Evolutionary conservation across 2,113 vertebrate species (phyloP).

Genomic region (Agelaius phoeniceus): DNA sequence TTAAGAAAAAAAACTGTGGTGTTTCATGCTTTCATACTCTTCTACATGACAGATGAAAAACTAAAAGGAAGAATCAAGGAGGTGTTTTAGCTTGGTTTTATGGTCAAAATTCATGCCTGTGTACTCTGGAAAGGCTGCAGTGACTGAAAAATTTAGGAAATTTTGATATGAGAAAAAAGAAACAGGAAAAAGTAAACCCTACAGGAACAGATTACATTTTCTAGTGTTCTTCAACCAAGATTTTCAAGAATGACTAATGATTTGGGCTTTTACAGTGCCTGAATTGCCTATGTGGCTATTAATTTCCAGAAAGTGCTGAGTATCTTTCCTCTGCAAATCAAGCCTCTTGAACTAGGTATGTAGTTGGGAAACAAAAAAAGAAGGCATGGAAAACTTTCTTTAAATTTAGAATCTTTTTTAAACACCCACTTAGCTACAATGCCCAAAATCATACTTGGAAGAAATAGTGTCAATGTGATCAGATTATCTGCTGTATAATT

Average conservation of each 20-base stretch:
- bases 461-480: not conserved
- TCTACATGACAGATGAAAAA: not conserved
- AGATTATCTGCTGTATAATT: not conserved
- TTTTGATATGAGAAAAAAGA: not conserved
- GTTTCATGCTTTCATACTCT: not conserved
- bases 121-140: not conserved
- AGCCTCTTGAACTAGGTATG: not conserved
- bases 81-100: not conserved
- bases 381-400: not conserved
- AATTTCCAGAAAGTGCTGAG: not conserved
- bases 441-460: not conserved
- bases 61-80: not conserved
- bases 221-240: not conserved
- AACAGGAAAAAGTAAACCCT: not conserved
- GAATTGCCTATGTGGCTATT: not conserved
- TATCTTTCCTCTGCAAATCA: not conserved
- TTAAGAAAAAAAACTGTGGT: not conserved
- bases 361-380: not conserved
- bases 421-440: not conserved
- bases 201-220: not conserved
- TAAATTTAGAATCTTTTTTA: not conserved
- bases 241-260: constrained; percentile 16
- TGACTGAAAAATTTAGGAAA: not conserved
- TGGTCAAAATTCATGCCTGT: not conserved
- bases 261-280: not conserved